Evolutionary conservation across 2,113 vertebrate species (phyloP).

Genomic region (Ahaetulla prasina): DNA sequence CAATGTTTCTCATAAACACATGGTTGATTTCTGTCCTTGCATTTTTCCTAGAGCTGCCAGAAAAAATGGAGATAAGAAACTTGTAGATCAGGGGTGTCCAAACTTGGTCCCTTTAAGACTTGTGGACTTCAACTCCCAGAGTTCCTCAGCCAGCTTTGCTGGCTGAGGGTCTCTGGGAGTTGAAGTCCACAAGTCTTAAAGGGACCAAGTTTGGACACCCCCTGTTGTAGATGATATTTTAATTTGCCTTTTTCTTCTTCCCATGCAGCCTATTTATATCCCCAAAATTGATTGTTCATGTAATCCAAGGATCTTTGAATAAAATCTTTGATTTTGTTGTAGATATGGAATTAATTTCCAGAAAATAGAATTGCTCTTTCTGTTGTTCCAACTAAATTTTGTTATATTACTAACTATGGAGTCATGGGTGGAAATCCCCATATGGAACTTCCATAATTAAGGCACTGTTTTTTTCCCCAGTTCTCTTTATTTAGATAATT

Average conservation of each 20-base stretch:
- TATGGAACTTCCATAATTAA: background rate
- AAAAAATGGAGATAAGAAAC: background rate
- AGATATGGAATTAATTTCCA: background rate
- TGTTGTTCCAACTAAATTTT: background rate
- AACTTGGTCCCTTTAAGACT: too few relatives aligned
- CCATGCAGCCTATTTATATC: background rate
- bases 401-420: background rate
- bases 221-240: background rate
- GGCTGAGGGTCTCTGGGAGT: too few relatives aligned
- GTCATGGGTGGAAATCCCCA: background rate
- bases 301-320: background rate
- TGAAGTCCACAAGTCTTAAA: too few relatives aligned
- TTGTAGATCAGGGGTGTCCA: too few relatives aligned
- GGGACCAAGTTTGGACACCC: too few relatives aligned
- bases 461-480: too few relatives aligned
- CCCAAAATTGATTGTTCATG: background rate
- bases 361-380: background rate
- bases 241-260: background rate
- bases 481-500: background rate
- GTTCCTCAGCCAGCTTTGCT: too few relatives aligned
- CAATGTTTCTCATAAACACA: background rate
- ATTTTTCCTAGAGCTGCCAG: background rate
- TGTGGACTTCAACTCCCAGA: too few relatives aligned
- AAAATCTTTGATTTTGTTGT: background rate
- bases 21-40: background rate